Conservation (phyloP, 2,797 vertebrate species). For the Pseudotriccus pelzelni region DNA sequence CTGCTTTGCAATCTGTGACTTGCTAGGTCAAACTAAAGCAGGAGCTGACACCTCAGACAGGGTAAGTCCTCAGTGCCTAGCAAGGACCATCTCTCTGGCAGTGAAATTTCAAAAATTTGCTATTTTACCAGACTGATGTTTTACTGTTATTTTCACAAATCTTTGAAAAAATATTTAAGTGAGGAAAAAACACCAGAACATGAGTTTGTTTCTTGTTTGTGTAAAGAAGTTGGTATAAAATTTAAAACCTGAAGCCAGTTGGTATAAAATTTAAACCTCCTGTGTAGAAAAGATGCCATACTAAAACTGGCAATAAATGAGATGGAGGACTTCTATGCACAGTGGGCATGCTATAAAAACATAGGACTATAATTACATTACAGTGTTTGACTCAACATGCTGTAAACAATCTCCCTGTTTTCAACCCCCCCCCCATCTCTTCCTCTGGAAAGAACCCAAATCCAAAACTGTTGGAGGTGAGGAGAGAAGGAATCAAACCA, state of each 20-base stretch:
- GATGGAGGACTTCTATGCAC: not conserved
- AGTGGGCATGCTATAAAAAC: not conserved
- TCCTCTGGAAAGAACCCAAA: not conserved
- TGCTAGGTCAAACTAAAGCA: not conserved
- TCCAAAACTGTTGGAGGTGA: not conserved
- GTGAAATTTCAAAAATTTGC: not conserved
- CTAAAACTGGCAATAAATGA: not conserved
- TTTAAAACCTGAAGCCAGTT: not conserved
- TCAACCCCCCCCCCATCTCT: not conserved
- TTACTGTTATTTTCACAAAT: not conserved
- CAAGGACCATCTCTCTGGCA: not conserved
- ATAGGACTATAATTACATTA: not conserved
- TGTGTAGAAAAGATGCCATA: not conserved
- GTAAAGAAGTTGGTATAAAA: not conserved
- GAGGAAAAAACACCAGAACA: not conserved
- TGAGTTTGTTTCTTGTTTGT: not conserved
- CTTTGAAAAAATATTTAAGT: not conserved
- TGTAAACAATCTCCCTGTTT: not conserved
- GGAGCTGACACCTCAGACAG: not conserved
- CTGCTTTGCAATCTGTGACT: conserved; percentile 13
- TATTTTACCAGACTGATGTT: not conserved
- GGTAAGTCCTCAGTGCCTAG: not conserved
- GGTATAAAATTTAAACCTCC: not conserved
- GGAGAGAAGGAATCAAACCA: not conserved
- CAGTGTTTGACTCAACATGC: not conserved